Conservation (phyloP, 2,113 vertebrate genomes). For the Oryzias curvinotus region DNA sequence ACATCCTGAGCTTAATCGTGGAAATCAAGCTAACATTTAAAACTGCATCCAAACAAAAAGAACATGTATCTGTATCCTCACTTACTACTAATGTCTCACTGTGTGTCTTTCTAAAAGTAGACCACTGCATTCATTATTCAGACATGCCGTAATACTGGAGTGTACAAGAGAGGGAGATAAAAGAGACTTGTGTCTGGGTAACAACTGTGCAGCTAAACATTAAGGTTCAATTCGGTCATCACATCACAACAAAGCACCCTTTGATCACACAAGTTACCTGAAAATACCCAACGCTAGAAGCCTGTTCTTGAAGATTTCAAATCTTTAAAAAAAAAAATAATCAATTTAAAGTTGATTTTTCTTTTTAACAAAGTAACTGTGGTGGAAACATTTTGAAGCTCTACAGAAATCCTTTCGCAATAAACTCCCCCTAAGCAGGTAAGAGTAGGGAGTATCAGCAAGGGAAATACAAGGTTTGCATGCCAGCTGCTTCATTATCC, state of each 20-base stretch:
- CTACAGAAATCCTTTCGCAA: constrained; percentile 9
- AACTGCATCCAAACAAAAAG: background rate
- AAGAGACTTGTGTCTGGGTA: constrained; percentile 6
- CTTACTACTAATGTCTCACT: constrained; percentile 5
- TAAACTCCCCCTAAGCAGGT: background rate
- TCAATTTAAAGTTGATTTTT: too few relatives aligned
- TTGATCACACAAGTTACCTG: constrained; percentile 15
- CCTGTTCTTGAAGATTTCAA: background rate
- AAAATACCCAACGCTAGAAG: background rate
- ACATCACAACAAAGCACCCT: background rate
- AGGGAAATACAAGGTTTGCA: constrained; percentile 34
- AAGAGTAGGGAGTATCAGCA: constrained; percentile 16
- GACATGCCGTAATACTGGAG: constrained; percentile 28
- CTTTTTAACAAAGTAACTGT: background rate
- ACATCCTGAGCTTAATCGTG: background rate
- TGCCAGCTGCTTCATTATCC: constrained; percentile 34
- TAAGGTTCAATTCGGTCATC: constrained; percentile 5
- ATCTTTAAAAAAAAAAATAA: too few relatives aligned
- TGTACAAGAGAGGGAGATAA: constrained; percentile 28
- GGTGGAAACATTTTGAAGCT: constrained; percentile 13
- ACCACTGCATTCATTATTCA: constrained; percentile 51
- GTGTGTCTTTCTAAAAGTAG: constrained; percentile 39
- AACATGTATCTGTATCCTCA: background rate
- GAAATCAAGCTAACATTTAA: background rate
- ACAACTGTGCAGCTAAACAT: constrained; percentile 14